A percentile compares a stretch with the other conserved stretches of the same genome.
Evolutionary conservation across 2,888 invertebrate genomes (phyloP).

Genomic region (Polydrusus cervinus): DNA sequence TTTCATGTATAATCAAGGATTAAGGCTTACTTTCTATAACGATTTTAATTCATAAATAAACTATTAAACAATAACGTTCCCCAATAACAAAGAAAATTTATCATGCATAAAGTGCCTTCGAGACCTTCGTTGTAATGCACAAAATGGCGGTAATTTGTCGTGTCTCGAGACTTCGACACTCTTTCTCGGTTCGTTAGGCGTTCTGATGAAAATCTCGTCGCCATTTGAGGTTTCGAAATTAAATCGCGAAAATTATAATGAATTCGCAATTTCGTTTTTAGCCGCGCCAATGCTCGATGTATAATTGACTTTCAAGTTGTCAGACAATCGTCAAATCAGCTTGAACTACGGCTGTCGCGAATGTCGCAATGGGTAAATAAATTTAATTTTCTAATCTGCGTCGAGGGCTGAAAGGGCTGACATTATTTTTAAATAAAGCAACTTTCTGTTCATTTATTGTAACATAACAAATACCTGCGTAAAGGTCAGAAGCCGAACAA

Average conservation of each 20-base stretch:
- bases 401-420: background rate
- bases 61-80: background rate
- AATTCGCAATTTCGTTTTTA: slow-evolving; percentile 51
- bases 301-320: slow-evolving; percentile 48
- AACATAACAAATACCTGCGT: no score
- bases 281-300: slow-evolving; percentile 24
- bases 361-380: slow-evolving; percentile 29
- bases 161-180: slow-evolving; percentile 47
- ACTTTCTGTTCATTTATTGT: background rate
- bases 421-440: background rate
- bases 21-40: no score
- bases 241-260: slow-evolving; percentile 52
- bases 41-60: no score
- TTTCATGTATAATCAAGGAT: no score
- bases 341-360: slow-evolving; percentile 20
- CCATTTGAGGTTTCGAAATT: slow-evolving; percentile 48
- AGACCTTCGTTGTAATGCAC: slow-evolving; percentile 21
- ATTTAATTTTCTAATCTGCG: slow-evolving; percentile 23
- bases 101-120: slow-evolving; percentile 12
- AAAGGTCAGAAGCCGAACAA: no score
- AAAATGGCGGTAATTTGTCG: slow-evolving; percentile 43
- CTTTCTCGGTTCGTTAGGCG: slow-evolving; percentile 52
- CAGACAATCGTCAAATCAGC: slow-evolving; percentile 49
- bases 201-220: slow-evolving; percentile 41
- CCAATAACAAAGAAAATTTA: background rate